Evolutionary conservation across 1,140 invertebrate species (phyloP).

Genomic region (Melipona quadrifasciata): DNA sequence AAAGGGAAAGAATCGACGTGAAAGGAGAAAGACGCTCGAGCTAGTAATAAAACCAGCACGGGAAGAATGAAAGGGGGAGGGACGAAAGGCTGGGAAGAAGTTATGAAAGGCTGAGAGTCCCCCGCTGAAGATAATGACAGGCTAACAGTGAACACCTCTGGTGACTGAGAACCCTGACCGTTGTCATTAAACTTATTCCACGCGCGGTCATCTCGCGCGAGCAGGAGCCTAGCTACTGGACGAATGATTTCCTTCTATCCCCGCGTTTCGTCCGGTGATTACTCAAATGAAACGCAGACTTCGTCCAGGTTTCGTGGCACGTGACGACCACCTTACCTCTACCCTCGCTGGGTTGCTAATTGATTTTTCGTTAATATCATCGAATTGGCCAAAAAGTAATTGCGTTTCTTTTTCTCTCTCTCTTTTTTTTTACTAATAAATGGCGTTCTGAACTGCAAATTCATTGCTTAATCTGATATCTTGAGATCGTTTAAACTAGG

Average conservation of each 20-base stretch:
- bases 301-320: background rate
- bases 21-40: background rate
- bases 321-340: background rate
- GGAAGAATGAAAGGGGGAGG: background rate
- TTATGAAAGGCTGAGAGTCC: constrained; percentile 47
- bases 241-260: constrained; percentile 1
- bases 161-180: constrained; percentile 60
- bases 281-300: constrained; percentile 50
- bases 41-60: background rate
- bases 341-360: background rate
- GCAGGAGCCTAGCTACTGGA: background rate
- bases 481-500: too few species aligned
- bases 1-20: background rate
- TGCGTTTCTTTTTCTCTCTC: too few species aligned
- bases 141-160: constrained; percentile 53
- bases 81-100: background rate
- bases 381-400: too few species aligned
- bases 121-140: constrained; percentile 58
- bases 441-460: too few species aligned
- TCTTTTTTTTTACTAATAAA: too few species aligned
- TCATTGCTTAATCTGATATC: too few species aligned
- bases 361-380: constrained; percentile 14
- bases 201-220: constrained; percentile 26
- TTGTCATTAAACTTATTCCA: constrained; percentile 72
- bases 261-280: constrained; percentile 30